Evolutionary conservation across 64 coral and sea anemone genomes (phyloP), one percentile per base, ranked within the genome.

Genomic region (Porites australiensis): DNA sequence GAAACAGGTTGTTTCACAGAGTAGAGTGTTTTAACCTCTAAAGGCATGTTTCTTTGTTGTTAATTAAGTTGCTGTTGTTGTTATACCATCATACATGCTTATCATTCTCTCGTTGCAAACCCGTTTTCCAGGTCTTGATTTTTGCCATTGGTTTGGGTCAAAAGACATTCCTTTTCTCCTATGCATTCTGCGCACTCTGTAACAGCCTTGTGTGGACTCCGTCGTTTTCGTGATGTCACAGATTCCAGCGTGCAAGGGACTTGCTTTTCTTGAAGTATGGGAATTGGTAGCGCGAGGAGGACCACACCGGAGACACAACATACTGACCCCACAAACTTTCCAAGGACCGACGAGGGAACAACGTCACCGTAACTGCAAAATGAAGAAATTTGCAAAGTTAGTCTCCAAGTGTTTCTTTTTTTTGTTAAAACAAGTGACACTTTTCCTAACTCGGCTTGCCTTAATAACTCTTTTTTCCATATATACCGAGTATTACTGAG

Each of bases 261-360:
- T 75, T 98, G 95, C 64, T 98, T 98, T 68, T 98, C 95, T 69
- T 98, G 95, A 13, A 98, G 92, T 52, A 98, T 98, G 4, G 95
- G 95, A 53, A 98, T 98, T 12, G 95, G 95, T 13, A 98, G 52
- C 22, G 95, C 95, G 1, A 98, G 95, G 0, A 98, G 59, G 16
- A 98, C 95, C 6, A 98, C 95, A 20, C 95, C 95, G 2, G 95
- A 94, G 3, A 98, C 92, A 52, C 95, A 98, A 47, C 95, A 98
- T 12, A 98, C 80, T 50, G 92, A 91, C 10, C 95, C 92, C 77
- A 98, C 86, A 13, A 98, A 44, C 58, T 98, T 98, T 1, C 95
- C 95, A 74, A 92, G 71, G 54, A 94, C 78, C 0, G 92, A 91
- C 8, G 68, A 74, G 7, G 95, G 95, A 3, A 98, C 95, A 5